A percentile compares a stretch with the other conserved stretches of the same genome.
These are phyloP conservation scores for Drosophila kanapiae DNA, from an alignment of 1,140 invertebrate genomes.

Conservation along the genomic window DNA sequence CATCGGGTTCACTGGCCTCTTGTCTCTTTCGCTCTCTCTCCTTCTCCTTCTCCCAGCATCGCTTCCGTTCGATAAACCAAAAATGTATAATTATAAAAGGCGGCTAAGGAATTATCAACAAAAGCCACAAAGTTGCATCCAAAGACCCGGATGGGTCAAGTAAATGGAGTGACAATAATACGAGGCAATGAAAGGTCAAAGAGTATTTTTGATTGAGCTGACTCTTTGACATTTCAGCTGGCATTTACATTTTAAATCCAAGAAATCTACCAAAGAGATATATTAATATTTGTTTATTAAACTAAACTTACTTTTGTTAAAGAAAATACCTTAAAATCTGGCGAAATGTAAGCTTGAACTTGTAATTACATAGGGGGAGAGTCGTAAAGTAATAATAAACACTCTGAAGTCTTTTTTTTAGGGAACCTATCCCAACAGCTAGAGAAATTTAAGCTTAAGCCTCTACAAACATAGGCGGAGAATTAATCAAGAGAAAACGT, in stretches of 20 bases:
- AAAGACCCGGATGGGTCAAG: neutral
- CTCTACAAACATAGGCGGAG: neutral
- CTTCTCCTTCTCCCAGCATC: neutral
- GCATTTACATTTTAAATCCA: neutral
- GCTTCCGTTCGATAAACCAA: conserved; percentile 70
- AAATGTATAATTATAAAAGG: conserved; percentile 14
- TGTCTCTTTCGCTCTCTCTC: neutral
- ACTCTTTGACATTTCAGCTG: neutral
- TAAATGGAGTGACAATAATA: conserved; percentile 4
- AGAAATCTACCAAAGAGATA: neutral
- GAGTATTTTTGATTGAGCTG: neutral
- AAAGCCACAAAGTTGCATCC: conserved; percentile 4
- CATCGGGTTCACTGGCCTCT: conserved; percentile 21
- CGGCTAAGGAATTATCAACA: conserved; percentile 8
- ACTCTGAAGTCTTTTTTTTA: neutral
- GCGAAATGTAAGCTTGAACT: no score
- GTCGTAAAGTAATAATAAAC: neutral
- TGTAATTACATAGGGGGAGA: no score
- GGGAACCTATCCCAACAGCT: neutral
- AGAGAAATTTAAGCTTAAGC: neutral
- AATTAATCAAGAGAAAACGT: neutral
- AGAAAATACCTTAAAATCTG: no score
- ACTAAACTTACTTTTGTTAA: no score
- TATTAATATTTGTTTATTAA: no score
- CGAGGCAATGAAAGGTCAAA: neutral